phyloP scores from a whole-genome alignment of 2,888 invertebrate species.

The Chloroclystis v-ata region DNA sequence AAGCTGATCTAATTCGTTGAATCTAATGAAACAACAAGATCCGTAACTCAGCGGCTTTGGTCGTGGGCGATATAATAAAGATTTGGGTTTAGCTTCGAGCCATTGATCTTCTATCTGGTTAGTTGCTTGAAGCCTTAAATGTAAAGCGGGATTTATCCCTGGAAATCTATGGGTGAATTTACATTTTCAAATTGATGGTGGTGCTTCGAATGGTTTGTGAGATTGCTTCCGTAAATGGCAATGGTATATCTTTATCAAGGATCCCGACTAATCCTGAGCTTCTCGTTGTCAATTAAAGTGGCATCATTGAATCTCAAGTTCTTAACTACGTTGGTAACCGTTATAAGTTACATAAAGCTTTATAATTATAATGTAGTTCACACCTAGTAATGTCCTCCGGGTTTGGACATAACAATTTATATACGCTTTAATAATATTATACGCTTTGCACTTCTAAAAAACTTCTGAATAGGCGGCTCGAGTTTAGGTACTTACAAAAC shows the following conservation, averaged over 20 bases:
- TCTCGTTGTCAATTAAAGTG: slow-evolving; percentile 61
- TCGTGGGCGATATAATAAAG: slow-evolving; percentile 44
- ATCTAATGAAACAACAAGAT: slow-evolving; percentile 37
- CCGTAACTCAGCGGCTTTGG: slow-evolving; percentile 36
- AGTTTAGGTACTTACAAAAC: too few species aligned
- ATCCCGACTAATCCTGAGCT: slow-evolving; percentile 33
- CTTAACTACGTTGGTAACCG: too few species aligned
- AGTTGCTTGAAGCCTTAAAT: too few species aligned
- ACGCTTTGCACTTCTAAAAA: too few species aligned
- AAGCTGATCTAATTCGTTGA: slow-evolving; percentile 43
- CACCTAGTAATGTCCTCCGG: too few species aligned
- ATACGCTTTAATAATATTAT: too few species aligned
- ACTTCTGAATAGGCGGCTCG: too few species aligned
- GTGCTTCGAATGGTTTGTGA: slow-evolving; percentile 15
- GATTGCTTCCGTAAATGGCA: slow-evolving; percentile 25
- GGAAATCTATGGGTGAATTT: slow-evolving; percentile 17
- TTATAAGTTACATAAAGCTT: too few species aligned
- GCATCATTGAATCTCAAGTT: slow-evolving; percentile 30
- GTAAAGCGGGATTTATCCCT: slow-evolving; percentile 26
- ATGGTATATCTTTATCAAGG: slow-evolving; percentile 29
- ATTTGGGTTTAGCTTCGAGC: slow-evolving; percentile 33
- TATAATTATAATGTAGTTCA: too few species aligned
- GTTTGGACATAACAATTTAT: too few species aligned
- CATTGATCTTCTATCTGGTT: slow-evolving; percentile 10
- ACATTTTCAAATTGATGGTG: slow-evolving; percentile 20